phyloP scores from a whole-genome alignment of 2,888 invertebrate species.

The Phasia obesa region DNA sequence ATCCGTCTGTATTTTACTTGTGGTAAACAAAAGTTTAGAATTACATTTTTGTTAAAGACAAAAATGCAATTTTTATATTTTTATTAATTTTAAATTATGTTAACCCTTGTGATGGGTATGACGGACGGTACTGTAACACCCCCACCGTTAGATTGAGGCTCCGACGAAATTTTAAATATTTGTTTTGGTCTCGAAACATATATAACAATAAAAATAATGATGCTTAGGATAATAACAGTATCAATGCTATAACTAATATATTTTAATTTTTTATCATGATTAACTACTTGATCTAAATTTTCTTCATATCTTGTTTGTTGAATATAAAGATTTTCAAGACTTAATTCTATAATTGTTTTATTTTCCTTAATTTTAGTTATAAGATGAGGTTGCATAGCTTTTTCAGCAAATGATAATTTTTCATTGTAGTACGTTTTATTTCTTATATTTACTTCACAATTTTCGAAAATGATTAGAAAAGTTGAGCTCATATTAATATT shows the following conservation, averaged over 20 bases:
- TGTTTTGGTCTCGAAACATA: not conserved
- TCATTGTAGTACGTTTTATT: not conserved
- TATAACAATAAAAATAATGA: not conserved
- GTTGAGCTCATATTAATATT: constrained; percentile 11
- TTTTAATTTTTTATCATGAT: not conserved
- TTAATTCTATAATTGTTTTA: too few relatives aligned
- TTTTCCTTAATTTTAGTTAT: constrained; percentile 20
- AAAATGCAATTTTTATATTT: too few relatives aligned
- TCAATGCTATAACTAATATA: not conserved
- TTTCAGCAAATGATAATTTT: not conserved
- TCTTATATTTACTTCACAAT: not conserved
- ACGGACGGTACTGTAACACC: too few relatives aligned
- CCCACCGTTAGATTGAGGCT: too few relatives aligned
- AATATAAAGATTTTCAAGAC: too few relatives aligned
- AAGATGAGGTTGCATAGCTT: not conserved
- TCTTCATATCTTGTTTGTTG: not conserved
- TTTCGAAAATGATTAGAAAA: constrained; percentile 1
- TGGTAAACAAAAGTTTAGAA: too few relatives aligned
- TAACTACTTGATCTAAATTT: constrained; percentile 2
- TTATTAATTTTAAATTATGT: too few relatives aligned
- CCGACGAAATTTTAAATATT: too few relatives aligned
- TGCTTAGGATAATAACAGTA: not conserved
- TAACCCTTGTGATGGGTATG: too few relatives aligned
- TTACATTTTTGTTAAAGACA: too few relatives aligned
- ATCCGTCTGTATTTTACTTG: too few relatives aligned